phyloP scores from a whole-genome alignment of 2,888 invertebrate species.

The Luffia ferchaultella region DNA sequence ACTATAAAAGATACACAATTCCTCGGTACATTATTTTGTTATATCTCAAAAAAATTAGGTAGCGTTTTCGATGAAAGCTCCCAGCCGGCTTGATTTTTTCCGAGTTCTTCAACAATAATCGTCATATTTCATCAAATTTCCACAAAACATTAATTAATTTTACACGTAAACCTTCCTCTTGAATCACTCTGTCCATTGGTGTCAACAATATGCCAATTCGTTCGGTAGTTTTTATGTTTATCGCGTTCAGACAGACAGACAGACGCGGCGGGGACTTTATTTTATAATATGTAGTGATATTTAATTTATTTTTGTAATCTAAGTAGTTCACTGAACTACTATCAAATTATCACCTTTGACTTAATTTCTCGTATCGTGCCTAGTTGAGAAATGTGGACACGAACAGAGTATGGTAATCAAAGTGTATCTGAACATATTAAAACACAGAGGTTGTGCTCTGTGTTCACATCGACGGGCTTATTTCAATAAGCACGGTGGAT shows the following conservation, averaged over 20 bases:
- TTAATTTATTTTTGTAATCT: not conserved
- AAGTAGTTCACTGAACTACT: not conserved
- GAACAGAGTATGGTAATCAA: slow-evolving; percentile 41
- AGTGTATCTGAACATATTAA: slow-evolving; percentile 53
- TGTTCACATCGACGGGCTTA: slow-evolving; percentile 20
- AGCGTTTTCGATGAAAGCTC: too few species aligned
- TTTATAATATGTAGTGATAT: not conserved
- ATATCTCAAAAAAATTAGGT: too few species aligned
- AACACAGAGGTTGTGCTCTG: slow-evolving; percentile 14
- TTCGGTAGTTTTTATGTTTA: not conserved
- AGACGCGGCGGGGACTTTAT: not conserved
- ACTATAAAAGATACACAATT: too few species aligned
- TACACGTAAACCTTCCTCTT: too few species aligned
- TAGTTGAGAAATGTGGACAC: slow-evolving; percentile 24
- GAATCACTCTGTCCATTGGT: not conserved
- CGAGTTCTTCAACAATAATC: too few species aligned
- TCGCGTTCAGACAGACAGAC: not conserved
- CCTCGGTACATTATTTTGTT: too few species aligned
- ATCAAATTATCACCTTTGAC: not conserved
- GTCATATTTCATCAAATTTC: too few species aligned
- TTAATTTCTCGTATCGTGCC: not conserved
- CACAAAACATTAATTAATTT: too few species aligned
- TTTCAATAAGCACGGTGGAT: slow-evolving; percentile 58
- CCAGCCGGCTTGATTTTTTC: too few species aligned
- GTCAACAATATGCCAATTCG: not conserved